phyloP scores from a whole-genome alignment of 2,888 invertebrate genomes.

The Heliconius charithonia region DNA sequence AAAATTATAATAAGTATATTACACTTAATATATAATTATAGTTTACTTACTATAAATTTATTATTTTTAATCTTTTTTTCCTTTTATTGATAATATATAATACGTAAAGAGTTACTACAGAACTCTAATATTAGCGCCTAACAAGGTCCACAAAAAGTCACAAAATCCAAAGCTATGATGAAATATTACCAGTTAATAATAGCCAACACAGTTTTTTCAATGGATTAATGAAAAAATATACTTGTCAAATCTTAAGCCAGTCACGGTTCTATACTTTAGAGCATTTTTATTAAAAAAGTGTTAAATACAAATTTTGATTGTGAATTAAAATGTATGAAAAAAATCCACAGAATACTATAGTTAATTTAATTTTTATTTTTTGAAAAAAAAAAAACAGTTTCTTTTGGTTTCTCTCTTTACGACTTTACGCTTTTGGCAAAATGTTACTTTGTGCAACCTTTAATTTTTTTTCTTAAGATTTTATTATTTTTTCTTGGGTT shows the following conservation, averaged over 20 bases:
- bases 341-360: background rate
- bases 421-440: background rate
- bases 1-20: no score
- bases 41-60: no score
- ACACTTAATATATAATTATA: no score
- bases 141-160: background rate
- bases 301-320: constrained; percentile 16
- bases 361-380: background rate
- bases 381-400: background rate
- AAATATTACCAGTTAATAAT: constrained; percentile 7
- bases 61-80: no score
- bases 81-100: background rate
- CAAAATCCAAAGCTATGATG: background rate
- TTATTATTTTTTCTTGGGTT: no score
- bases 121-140: background rate
- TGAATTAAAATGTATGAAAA: constrained; percentile 4
- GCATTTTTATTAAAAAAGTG: constrained; percentile 6
- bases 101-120: background rate
- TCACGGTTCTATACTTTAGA: background rate
- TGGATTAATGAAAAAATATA: constrained; percentile 7
- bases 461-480: no score
- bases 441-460: no score
- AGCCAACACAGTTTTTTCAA: background rate
- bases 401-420: no score
- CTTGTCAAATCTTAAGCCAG: constrained; percentile 12